Percentiles rank a stretch among this genome's conserved stretches.
phyloP scores from a whole-genome alignment of 2,888 invertebrate species.

The Biston betularia region DNA sequence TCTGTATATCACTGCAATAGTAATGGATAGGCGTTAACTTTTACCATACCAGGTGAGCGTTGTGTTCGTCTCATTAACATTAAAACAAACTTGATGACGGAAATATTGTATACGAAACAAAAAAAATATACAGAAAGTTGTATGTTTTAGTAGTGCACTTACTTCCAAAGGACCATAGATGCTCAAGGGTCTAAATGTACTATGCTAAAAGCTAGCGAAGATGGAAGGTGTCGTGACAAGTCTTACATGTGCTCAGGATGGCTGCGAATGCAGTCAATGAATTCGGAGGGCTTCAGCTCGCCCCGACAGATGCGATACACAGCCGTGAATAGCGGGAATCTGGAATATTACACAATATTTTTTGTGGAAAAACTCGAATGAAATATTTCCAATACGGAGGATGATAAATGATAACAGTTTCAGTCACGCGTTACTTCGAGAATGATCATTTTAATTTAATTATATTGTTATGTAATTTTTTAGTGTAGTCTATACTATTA shows the following conservation, averaged over 20 bases:
- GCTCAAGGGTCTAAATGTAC: conserved; percentile 43
- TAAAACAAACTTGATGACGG: too few species aligned
- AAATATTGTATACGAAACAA: too few species aligned
- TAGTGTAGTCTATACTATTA: too few species aligned
- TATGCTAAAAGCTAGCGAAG: conserved; percentile 57
- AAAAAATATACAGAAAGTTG: background rate
- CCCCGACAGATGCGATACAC: conserved; percentile 97
- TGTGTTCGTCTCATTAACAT: too few species aligned
- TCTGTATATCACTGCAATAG: too few species aligned
- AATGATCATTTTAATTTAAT: too few species aligned
- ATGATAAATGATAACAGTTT: too few species aligned
- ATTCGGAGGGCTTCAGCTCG: conserved; percentile 90
- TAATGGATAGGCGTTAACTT: too few species aligned
- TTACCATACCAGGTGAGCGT: too few species aligned
- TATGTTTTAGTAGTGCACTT: conserved; percentile 17
- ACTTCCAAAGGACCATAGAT: conserved; percentile 22
- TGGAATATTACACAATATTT: conserved; percentile 69
- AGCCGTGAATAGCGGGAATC: conserved; percentile 98
- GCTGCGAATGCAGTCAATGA: conserved; percentile 96
- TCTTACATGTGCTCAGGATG: conserved; percentile 99
- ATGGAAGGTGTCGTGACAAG: conserved; percentile 44
- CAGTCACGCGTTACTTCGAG: too few species aligned
- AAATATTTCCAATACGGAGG: too few species aligned
- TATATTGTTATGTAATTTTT: too few species aligned
- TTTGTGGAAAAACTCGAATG: background rate